Evolutionary conservation across 2,888 invertebrate species (phyloP).

Genomic region (Leptopilina drosophilae): DNA sequence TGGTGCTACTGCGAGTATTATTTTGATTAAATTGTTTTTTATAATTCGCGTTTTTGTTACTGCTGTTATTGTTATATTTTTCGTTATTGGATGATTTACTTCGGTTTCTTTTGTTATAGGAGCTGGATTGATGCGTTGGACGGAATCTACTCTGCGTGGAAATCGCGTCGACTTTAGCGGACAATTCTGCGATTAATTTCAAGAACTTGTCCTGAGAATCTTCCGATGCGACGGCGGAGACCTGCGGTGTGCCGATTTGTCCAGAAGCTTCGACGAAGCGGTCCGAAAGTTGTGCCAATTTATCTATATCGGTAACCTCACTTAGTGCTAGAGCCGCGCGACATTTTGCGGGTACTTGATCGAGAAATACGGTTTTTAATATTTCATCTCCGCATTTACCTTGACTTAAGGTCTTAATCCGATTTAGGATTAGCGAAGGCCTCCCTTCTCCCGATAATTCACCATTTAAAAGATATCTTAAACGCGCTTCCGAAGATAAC

Average conservation of each 20-base stretch:
- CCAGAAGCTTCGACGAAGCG: not conserved
- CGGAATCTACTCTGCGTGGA: not conserved
- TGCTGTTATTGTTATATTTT: not conserved
- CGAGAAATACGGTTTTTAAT: constrained; percentile 39
- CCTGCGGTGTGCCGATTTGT: no score
- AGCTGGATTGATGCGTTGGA: not conserved
- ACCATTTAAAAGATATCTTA: not conserved
- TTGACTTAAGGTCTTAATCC: not conserved
- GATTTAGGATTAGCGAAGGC: not conserved
- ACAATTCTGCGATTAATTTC: not conserved
- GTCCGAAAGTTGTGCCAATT: constrained; percentile 28
- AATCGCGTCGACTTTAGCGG: not conserved
- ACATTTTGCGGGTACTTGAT: not conserved
- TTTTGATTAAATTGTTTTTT: not conserved
- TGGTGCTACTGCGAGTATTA: not conserved
- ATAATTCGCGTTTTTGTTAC: not conserved
- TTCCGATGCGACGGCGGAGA: not conserved
- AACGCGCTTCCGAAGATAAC: not conserved
- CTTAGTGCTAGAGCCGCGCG: constrained; percentile 20
- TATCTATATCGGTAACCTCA: not conserved
- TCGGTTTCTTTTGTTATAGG: not conserved
- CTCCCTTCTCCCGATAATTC: not conserved
- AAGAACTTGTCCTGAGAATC: not conserved
- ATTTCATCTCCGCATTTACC: constrained; percentile 31
- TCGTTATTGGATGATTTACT: not conserved